Evolutionary conservation across 2,797 vertebrate genomes (phyloP), one percentile per base, ranked within the genome.

Genomic region (Vespertilio murinus): DNA sequence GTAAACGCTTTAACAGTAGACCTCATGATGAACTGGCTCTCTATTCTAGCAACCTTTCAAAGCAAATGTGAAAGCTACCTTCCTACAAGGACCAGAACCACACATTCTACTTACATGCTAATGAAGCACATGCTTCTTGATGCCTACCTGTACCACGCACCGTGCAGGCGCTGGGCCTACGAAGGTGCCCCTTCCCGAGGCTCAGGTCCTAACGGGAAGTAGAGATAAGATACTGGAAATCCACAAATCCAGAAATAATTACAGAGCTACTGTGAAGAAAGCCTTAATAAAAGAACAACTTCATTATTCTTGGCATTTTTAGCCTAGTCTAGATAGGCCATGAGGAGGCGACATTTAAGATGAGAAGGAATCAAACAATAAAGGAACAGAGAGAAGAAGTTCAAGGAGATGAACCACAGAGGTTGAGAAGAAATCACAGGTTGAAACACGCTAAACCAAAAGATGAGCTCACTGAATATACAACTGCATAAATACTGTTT

Each of bases 21-120:
- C 42, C 49, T 79, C 84, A 59, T 23, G 52, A 73, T 86, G 88
- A 70, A 59, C 30, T 59, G 38, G 71, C 64, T 84, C 52, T 70
- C n/a, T 35, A n/a, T 54, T 74, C 83, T 47, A 90, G 59, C 33
- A 79, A 61, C 70, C 33, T 82, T 92, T 91, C 86, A 14, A 88
- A 79, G 87, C 70, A 84, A 83, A 82, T 11, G 59, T 56, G 90
- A 71, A 67, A 11, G 3, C 65, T 86, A 59, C 86, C 65, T 71
- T 38, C 65, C 40, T 28, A 78, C 35, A 65, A 45, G 30, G 14
- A 45, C 77, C 40, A 30, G 83, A 81, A 28, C 28, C 73, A 54
- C 54, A 73, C 30, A 16, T 30, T 47, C 56, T 70, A 42, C 25
- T 82, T 54, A 56, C 71, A 88, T 17, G 52, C 42, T 38, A 83